Evolutionary conservation across 2,888 invertebrate genomes (phyloP).

Genomic region (Ormyrus labotus): DNA sequence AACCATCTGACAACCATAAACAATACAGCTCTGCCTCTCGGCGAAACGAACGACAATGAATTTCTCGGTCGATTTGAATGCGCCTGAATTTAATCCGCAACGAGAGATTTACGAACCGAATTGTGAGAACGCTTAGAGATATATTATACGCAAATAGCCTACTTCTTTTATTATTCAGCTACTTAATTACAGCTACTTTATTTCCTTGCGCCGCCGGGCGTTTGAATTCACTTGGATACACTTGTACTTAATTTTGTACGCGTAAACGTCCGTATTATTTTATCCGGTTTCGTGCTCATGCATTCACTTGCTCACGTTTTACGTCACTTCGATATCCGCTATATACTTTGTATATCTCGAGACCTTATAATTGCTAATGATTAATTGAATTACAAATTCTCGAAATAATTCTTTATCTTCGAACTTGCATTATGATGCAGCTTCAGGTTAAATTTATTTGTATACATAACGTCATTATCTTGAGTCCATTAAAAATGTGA

Average conservation of each 20-base stretch:
- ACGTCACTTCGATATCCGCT: slow-evolving; percentile 9
- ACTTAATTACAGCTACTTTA: slow-evolving; percentile 47
- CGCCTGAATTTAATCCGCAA: slow-evolving; percentile 4
- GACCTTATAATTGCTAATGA: slow-evolving; percentile 10
- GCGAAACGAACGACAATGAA: background rate
- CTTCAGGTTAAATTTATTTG: slow-evolving; percentile 23
- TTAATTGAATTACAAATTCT: slow-evolving; percentile 40
- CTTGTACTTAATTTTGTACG: slow-evolving; percentile 47
- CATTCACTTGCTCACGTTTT: background rate
- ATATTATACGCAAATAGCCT: slow-evolving; percentile 24
- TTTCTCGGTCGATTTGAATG: too few relatives aligned
- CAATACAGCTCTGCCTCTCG: background rate
- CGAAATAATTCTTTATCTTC: slow-evolving; percentile 10
- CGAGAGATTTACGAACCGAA: slow-evolving; percentile 6
- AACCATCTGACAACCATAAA: background rate
- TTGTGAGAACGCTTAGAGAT: slow-evolving; percentile 21
- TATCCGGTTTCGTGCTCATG: background rate
- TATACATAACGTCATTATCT: slow-evolving; percentile 17
- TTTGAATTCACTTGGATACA: slow-evolving; percentile 37
- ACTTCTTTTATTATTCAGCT: slow-evolving; percentile 29
- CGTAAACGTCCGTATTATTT: slow-evolving; percentile 13
- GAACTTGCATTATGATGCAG: slow-evolving; percentile 13
- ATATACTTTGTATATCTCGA: slow-evolving; percentile 7
- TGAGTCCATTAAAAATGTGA: slow-evolving; percentile 39
- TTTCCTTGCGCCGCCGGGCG: background rate